These are phyloP conservation scores for Belonocnema kinseyi DNA, from an alignment of 1,140 invertebrate genomes.

Conservation along the genomic window DNA sequence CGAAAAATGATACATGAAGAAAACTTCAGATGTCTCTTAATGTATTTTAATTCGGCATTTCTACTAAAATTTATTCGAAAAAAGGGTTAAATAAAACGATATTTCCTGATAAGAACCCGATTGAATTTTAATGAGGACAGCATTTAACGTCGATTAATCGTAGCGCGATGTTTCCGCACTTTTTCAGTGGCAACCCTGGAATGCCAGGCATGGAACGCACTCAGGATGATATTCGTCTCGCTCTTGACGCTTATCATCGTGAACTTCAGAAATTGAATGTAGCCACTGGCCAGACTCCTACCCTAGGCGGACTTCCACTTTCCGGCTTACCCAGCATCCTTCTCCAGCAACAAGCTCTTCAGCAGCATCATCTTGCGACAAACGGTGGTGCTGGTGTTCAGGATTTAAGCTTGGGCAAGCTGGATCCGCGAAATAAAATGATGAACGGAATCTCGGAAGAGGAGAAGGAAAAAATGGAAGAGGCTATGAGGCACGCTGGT, in stretches of 20 bases:
- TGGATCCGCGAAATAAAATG: conserved; percentile 80
- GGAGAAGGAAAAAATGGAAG: conserved; percentile 81
- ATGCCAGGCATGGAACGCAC: conserved; percentile 83
- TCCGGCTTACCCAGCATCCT: conserved; percentile 81
- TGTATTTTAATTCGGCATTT: too few species aligned
- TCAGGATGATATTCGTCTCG: conserved; percentile 91
- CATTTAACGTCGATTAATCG: conserved; percentile 75
- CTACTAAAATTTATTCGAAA: too few species aligned
- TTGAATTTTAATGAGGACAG: conserved; percentile 78
- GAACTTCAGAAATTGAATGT: conserved; percentile 91
- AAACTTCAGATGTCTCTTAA: too few species aligned
- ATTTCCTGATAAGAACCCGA: conserved; percentile 35
- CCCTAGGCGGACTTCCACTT: conserved; percentile 75
- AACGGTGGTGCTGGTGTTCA: conserved; percentile 84
- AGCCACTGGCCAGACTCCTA: conserved; percentile 77
- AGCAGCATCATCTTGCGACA: conserved; percentile 77
- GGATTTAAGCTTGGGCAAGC: conserved; percentile 90
- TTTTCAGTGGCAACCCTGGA: conserved; percentile 81
- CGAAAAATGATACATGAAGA: too few species aligned
- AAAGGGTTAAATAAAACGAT: not conserved
- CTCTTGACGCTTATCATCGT: conserved; percentile 92
- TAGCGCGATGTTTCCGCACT: conserved; percentile 84
- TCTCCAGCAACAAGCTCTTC: conserved; percentile 84
- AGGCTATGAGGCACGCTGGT: conserved; percentile 86
- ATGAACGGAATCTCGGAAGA: conserved; percentile 82